These are phyloP conservation scores for Ophraella communa DNA, from an alignment of 2,888 invertebrate species.

Conservation along the genomic window DNA sequence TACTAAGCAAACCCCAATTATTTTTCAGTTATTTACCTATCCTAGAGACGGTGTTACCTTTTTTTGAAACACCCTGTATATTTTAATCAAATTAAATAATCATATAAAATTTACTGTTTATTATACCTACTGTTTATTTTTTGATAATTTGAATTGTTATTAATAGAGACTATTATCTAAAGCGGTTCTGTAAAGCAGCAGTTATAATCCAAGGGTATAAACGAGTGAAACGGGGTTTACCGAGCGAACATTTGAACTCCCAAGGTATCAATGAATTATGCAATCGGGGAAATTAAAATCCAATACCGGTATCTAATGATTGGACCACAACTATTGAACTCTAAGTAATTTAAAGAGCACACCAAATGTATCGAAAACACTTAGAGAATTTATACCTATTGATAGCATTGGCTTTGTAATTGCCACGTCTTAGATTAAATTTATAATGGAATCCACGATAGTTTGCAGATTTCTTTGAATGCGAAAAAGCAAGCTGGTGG, in stretches of 20 bases:
- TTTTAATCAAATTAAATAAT: too few relatives aligned
- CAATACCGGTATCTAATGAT: conserved; percentile 19
- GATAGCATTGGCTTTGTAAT: neutral
- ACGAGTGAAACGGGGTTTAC: neutral
- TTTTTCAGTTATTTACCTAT: too few relatives aligned
- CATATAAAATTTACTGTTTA: too few relatives aligned
- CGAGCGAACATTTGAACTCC: conserved; percentile 14
- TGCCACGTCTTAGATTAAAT: neutral
- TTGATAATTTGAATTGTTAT: too few relatives aligned
- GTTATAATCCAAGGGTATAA: neutral
- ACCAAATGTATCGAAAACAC: neutral
- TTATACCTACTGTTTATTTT: too few relatives aligned
- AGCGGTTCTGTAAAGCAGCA: neutral
- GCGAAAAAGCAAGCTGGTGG: neutral
- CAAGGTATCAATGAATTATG: conserved; percentile 18
- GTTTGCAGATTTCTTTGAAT: too few relatives aligned
- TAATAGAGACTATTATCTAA: too few relatives aligned
- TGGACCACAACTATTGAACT: conserved; percentile 1
- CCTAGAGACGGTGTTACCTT: too few relatives aligned
- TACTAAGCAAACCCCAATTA: too few relatives aligned
- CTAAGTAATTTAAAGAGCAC: neutral
- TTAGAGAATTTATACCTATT: too few relatives aligned
- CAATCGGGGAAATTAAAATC: conserved; percentile 23
- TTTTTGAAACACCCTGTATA: too few relatives aligned
- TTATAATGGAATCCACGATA: neutral